Conservation (phyloP, 2,888 invertebrate genomes). For the Molorchus minor region DNA sequence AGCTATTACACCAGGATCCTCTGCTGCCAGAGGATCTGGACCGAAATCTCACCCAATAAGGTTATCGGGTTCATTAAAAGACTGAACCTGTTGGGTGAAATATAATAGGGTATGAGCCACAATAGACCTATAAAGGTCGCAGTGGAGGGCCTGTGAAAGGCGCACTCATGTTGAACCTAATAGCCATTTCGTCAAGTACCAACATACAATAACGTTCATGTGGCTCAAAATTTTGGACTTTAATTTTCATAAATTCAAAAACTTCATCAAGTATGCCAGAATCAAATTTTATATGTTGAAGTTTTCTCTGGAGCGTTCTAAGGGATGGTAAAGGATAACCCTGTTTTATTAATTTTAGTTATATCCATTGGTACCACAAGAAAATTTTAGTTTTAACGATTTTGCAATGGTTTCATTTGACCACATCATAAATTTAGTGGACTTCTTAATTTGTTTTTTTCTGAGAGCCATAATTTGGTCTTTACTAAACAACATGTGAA, state of each 20-base stretch:
- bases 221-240: background rate
- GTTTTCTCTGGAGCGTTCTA: conserved; percentile 18
- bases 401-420: conserved; percentile 32
- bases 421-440: conserved; percentile 32
- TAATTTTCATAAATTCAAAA: background rate
- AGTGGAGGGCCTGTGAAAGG: too few species aligned
- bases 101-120: too few species aligned
- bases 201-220: background rate
- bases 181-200: conserved; percentile 1
- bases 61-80: too few species aligned
- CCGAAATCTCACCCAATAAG: too few species aligned
- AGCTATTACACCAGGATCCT: conserved; percentile 41
- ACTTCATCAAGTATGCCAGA: background rate
- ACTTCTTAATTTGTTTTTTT: conserved; percentile 20
- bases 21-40: too few species aligned
- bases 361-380: conserved; percentile 35
- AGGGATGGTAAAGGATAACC: conserved; percentile 35
- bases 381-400: conserved; percentile 34
- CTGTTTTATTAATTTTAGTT: conserved; percentile 33
- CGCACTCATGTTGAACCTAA: too few species aligned
- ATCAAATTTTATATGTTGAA: conserved; percentile 1
- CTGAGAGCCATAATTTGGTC: conserved; percentile 15
- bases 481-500: conserved; percentile 4
- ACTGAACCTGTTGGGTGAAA: too few species aligned
- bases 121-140: too few species aligned